These are phyloP conservation scores for Diphyllodes magnificus DNA, from an alignment of 2,113 vertebrate genomes.

Conservation along the genomic window DNA sequence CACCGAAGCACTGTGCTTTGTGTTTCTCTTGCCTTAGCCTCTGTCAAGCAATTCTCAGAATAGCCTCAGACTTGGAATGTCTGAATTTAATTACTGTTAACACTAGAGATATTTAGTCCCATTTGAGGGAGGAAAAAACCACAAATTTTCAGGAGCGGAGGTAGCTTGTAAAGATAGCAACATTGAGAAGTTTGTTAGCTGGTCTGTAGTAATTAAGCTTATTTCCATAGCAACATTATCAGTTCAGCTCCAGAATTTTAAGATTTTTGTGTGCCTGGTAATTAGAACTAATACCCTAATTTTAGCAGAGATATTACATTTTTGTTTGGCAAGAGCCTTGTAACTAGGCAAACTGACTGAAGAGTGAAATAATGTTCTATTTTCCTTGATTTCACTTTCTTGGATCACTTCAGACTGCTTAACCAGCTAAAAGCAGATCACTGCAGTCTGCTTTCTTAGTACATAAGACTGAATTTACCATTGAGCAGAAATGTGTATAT, in stretches of 20 bases:
- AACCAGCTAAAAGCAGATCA: not conserved
- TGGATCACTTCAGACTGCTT: not conserved
- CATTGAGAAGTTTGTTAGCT: not conserved
- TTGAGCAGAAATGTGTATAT: not conserved
- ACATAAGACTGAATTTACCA: not conserved
- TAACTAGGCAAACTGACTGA: not conserved
- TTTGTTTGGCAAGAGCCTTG: conserved; percentile 12
- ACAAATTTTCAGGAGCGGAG: not conserved
- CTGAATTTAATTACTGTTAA: conserved; percentile 21
- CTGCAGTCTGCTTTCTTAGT: not conserved
- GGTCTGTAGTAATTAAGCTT: conserved; percentile 10
- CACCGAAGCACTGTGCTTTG: not conserved
- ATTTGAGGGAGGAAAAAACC: not conserved
- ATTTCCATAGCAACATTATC: conserved; percentile 49
- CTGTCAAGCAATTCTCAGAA: not conserved
- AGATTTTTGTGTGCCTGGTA: conserved; percentile 8
- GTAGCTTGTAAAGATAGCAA: conserved; percentile 1
- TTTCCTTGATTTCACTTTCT: not conserved
- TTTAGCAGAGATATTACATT: conserved; percentile 17
- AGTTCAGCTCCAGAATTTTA: not conserved
- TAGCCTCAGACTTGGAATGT: not conserved
- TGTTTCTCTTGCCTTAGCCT: not conserved
- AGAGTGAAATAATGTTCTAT: conserved; percentile 26
- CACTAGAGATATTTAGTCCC: not conserved
- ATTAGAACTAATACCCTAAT: conserved; percentile 50